Evolutionary conservation across 1,140 invertebrate species (phyloP).

Genomic region (Drosophila neocordata): DNA sequence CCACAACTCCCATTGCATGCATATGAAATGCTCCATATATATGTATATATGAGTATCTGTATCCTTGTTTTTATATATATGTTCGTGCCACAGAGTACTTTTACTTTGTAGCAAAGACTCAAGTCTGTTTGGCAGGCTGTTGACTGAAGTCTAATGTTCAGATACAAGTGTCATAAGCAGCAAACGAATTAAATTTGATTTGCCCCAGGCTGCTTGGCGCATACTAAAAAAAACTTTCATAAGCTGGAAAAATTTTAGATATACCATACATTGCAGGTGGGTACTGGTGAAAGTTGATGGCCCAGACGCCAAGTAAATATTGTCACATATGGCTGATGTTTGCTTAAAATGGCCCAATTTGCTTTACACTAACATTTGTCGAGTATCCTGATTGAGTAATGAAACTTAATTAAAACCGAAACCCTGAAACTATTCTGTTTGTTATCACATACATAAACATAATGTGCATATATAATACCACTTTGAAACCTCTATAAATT

Average conservation of each 20-base stretch:
- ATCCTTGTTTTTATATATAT: background rate
- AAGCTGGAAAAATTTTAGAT: conserved; percentile 52
- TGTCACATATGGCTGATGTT: conserved; percentile 60
- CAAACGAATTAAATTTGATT: conserved; percentile 59
- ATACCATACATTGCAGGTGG: conserved; percentile 3
- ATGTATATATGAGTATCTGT: background rate
- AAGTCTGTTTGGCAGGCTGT: background rate
- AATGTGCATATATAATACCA: too few relatives aligned
- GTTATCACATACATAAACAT: background rate
- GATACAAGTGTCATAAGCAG: background rate
- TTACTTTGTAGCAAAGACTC: conserved; percentile 45
- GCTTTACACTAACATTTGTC: conserved; percentile 18
- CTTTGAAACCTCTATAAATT: too few relatives aligned
- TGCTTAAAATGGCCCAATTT: conserved; percentile 45
- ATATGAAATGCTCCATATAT: background rate
- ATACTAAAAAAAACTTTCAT: conserved; percentile 50
- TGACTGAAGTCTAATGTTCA: conserved; percentile 31
- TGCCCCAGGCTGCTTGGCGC: conserved; percentile 26
- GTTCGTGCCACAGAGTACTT: conserved; percentile 19
- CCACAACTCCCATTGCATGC: conserved; percentile 9
- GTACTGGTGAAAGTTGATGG: background rate
- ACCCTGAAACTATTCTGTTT: background rate
- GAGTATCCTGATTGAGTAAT: conserved; percentile 22
- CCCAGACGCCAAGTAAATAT: background rate
- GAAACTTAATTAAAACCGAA: background rate